Percentiles rank a stretch among this genome's conserved stretches.
Conservation (phyloP, 2,113 vertebrate genomes). For the Muscicapa adusta region DNA sequence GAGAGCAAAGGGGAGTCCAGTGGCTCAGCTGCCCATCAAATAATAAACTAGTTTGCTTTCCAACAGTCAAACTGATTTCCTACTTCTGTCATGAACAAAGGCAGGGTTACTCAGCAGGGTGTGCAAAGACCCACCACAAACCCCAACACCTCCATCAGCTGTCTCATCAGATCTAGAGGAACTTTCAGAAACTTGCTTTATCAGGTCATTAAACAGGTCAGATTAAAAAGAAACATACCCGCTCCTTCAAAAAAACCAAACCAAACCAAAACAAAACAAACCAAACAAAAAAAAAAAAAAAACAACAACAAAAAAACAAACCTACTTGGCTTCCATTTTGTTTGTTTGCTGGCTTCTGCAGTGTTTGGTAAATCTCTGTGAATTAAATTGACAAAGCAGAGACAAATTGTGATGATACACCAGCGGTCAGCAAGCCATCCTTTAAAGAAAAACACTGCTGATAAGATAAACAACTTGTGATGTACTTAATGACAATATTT, state of each 20-base stretch:
- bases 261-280: not conserved
- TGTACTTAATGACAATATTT: slow-evolving; percentile 85
- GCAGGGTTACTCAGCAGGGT: not conserved
- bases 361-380: slow-evolving; percentile 24
- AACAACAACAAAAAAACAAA: too few relatives aligned
- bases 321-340: not conserved
- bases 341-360: not conserved
- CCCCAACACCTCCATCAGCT: not conserved
- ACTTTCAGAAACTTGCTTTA: not conserved
- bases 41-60: slow-evolving; percentile 28
- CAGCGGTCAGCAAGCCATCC: slow-evolving; percentile 64
- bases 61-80: not conserved
- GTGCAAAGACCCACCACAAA: not conserved
- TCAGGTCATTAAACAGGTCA: slow-evolving; percentile 12
- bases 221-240: not conserved
- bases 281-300: too few relatives aligned
- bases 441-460: slow-evolving; percentile 72
- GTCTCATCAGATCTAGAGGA: not conserved
- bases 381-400: slow-evolving; percentile 28
- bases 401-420: slow-evolving; percentile 48
- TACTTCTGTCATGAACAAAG: not conserved
- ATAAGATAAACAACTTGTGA: slow-evolving; percentile 83
- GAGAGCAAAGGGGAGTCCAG: not conserved
- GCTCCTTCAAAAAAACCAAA: not conserved
- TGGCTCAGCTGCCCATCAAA: not conserved